Evolutionary conservation across 92 coral and sea anemone genomes (phyloP).

Genomic region (Zoanthus sansibaricus): DNA sequence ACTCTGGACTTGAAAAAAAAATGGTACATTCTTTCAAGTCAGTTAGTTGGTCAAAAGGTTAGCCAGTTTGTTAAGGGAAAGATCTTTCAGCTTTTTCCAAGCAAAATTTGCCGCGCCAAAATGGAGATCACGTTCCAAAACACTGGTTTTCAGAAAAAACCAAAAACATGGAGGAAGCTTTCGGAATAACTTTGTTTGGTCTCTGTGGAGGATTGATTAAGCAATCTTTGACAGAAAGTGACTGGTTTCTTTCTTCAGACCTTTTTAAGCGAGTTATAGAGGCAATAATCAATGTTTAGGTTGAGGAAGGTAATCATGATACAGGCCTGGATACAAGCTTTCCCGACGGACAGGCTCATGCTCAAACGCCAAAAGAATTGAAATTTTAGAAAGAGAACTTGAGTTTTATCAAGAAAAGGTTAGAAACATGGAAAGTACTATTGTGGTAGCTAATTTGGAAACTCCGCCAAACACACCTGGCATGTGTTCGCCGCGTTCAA

Average conservation of each 20-base stretch:
- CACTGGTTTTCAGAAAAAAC: background rate
- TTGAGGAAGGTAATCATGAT: background rate
- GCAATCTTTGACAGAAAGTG: background rate
- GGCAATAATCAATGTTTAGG: background rate
- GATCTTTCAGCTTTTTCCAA: background rate
- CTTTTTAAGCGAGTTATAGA: background rate
- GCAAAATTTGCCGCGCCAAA: too few relatives aligned
- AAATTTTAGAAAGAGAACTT: background rate
- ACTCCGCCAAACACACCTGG: background rate
- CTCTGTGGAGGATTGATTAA: background rate
- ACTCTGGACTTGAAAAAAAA: slow-evolving; percentile 28
- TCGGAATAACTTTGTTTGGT: background rate
- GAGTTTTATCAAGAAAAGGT: background rate
- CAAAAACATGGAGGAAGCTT: background rate
- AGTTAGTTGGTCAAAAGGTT: slow-evolving; percentile 44
- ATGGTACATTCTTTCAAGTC: slow-evolving; percentile 50
- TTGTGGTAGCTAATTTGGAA: slow-evolving; percentile 15
- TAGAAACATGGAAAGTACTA: background rate
- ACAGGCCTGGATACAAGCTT: background rate
- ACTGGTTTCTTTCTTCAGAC: background rate
- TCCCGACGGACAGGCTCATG: background rate
- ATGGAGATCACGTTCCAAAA: background rate
- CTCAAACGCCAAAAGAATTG: slow-evolving; percentile 5
- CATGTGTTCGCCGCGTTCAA: background rate
- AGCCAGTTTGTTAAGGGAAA: slow-evolving; percentile 51